Percentiles rank a stretch among this genome's conserved stretches.
Conservation (phyloP, 2,113 vertebrate genomes). For the Jaculus jaculus region DNA sequence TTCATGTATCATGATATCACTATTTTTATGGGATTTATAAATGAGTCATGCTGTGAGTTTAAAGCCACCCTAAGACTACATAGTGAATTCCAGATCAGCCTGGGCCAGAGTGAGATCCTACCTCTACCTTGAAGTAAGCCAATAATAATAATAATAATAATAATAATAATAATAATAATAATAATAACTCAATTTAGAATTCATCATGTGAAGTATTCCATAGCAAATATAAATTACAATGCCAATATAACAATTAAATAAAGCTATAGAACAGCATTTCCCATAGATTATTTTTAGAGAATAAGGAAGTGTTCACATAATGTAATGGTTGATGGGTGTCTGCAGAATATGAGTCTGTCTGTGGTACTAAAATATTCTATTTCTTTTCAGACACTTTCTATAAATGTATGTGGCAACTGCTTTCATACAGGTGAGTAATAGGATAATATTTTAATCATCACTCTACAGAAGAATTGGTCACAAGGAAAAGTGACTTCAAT, state of each 20-base stretch:
- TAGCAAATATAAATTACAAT: neutral
- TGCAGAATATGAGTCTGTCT: neutral
- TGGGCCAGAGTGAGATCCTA: too few relatives aligned
- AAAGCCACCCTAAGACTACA: too few relatives aligned
- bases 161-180: too few relatives aligned
- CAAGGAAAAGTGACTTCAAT: slow-evolving; percentile 51
- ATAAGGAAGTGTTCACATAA: neutral
- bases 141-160: too few relatives aligned
- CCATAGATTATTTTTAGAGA: neutral
- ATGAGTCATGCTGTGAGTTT: too few relatives aligned
- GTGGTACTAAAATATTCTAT: slow-evolving; percentile 33
- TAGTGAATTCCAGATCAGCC: too few relatives aligned
- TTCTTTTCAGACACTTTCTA: slow-evolving; percentile 40
- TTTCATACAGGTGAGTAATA: slow-evolving; percentile 48
- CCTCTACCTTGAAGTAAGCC: too few relatives aligned
- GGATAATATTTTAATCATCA: slow-evolving; percentile 63
- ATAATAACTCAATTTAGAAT: slow-evolving; percentile 9
- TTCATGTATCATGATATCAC: neutral
- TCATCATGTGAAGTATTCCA: neutral
- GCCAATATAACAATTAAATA: neutral
- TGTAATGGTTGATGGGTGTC: neutral
- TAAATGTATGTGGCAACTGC: slow-evolving; percentile 58
- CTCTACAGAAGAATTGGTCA: slow-evolving; percentile 41
- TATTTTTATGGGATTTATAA: slow-evolving; percentile 7
- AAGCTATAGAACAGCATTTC: neutral